Evolutionary conservation across 2,888 invertebrate genomes (phyloP).

Genomic region (Chelonus formosanus): DNA sequence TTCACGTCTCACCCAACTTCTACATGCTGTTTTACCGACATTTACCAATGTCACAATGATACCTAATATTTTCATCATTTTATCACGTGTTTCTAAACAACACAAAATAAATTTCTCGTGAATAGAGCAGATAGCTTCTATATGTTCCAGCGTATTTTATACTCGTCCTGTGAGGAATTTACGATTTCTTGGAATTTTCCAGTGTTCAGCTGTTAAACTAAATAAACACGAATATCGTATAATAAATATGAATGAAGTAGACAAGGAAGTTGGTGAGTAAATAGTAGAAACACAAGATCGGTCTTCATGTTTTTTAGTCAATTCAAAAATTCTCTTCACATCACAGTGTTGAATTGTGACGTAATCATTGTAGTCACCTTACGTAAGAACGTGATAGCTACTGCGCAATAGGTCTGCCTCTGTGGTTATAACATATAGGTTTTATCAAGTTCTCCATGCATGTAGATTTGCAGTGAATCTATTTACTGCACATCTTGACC

Average conservation of each 20-base stretch:
- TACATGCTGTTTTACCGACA: constrained; percentile 45
- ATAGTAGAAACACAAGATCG: neutral
- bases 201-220: constrained; percentile 2
- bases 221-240: constrained; percentile 1
- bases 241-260: constrained; percentile 8
- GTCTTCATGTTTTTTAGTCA: constrained; percentile 3
- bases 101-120: constrained; percentile 13
- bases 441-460: neutral
- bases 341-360: constrained; percentile 19
- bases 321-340: constrained; percentile 9
- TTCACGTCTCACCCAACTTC: constrained; percentile 24
- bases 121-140: constrained; percentile 1
- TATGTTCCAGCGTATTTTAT: neutral
- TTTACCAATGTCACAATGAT: constrained; percentile 26
- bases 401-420: constrained; percentile 40
- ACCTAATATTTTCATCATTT: constrained; percentile 4
- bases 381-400: constrained; percentile 28
- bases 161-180: neutral
- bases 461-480: neutral
- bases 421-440: constrained; percentile 24
- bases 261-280: neutral
- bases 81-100: constrained; percentile 18
- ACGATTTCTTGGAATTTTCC: constrained; percentile 3
- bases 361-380: constrained; percentile 27
- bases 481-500: constrained; percentile 10